phyloP scores from a whole-genome alignment of 2,113 vertebrate genomes.

The Diadophis punctatus region DNA sequence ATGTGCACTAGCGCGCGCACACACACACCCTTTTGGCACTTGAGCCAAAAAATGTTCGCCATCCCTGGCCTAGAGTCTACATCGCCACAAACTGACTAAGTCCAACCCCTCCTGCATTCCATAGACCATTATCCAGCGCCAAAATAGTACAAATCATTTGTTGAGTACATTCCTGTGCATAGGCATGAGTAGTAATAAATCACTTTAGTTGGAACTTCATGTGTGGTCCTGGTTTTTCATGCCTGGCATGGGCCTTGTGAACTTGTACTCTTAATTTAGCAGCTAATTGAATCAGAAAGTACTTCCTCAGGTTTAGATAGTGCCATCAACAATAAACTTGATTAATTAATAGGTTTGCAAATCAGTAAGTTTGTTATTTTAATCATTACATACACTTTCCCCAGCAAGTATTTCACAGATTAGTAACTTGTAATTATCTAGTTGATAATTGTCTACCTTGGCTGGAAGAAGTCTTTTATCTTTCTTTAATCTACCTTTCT shows the following conservation, averaged over 20 bases:
- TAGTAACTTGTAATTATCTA: not conserved
- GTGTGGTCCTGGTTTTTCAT: not conserved
- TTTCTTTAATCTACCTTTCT: not conserved
- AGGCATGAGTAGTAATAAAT: not conserved
- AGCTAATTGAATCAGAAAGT: not conserved
- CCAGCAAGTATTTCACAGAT: not conserved
- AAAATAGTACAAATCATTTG: not conserved
- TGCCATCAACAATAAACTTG: not conserved
- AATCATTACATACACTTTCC: not conserved
- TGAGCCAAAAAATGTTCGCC: too few species aligned
- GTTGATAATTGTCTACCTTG: not conserved
- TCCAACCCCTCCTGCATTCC: not conserved
- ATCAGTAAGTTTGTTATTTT: not conserved
- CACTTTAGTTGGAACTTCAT: not conserved
- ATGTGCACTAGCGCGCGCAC: too few species aligned
- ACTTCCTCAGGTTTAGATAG: not conserved
- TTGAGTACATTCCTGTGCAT: not conserved
- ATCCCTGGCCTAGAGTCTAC: not conserved
- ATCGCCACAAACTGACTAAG: not conserved
- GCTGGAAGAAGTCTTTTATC: not conserved
- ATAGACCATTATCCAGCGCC: not conserved
- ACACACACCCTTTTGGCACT: too few species aligned
- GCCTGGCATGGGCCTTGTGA: not conserved
- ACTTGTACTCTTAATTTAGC: not conserved
- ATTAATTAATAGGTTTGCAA: not conserved